Base-by-base conservation (phyloP, 2,113 vertebrate species). In the Amphiprion ocellaris region DNA sequence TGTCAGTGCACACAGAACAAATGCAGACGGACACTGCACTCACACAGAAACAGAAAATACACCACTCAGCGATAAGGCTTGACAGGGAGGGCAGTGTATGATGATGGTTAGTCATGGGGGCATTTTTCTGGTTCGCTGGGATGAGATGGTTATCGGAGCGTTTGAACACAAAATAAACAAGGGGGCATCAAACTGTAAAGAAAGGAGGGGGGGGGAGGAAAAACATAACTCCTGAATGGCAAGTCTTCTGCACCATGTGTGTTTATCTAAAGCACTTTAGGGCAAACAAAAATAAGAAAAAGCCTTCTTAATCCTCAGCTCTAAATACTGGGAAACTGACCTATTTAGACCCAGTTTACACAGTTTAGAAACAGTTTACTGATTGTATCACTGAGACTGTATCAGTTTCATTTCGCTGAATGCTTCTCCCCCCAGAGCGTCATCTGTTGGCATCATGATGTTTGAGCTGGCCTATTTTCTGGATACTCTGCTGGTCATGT, bases 401-500 rank as follows among this genome's bases (percentile, higher is more conserved):
- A 37, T 19, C 46, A 44, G 10, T 73, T 67, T 77, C 50, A 50
- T 67, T 50, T 28, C 23, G 16, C 28, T 61, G 4, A 50, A 4
- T 68, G 61, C 73, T 49, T 76, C 39, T 69, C 26, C 39, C 24
- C 30, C 37, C 79, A 95, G 95, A 53, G 77, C 93, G 11, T 92
- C 93, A 2, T 94, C 91, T 10, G 58, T 85, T 74, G 90, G 85
- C 49, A 87, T 95, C 71, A 90, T 92, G 90, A 50, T 94, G 72
- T 93, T 95, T 81, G 95, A 95, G 79, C 30, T 93, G 84, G 87
- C 93, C 64, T 95, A 91, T 77, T 95, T 95, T 77, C 77, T 94
- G 72, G 93, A 95, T 68, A 24, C 74, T 23, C 52, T 95, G 28
- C 67, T 95, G 72, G 10, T 72, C 50, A 91, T 83, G 76, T 95